Evolutionary conservation across 2,113 vertebrate species (phyloP).

Genomic region (Fukomys damarensis): DNA sequence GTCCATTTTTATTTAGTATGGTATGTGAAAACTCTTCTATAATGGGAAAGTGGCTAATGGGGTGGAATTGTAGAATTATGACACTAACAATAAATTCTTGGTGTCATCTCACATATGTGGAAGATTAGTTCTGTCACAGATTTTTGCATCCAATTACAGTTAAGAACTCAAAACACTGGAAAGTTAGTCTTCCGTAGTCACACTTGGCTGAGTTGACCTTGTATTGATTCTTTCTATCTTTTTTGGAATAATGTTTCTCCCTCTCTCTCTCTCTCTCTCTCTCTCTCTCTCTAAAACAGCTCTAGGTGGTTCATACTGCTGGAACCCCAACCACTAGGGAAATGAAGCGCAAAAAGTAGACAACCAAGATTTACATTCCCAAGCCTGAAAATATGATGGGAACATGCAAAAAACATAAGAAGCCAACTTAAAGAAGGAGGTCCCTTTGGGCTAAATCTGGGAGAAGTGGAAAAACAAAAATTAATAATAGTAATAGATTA

Average conservation of each 20-base stretch:
- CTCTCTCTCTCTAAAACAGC: neutral
- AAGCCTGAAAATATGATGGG: neutral
- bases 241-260: neutral
- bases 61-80: neutral
- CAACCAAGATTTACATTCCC: neutral
- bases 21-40: neutral
- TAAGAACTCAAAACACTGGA: conserved; percentile 5
- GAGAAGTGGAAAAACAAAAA: neutral
- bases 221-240: neutral
- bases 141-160: neutral
- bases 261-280: too few species aligned
- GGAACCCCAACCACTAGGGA: neutral
- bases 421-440: neutral
- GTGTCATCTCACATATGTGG: neutral
- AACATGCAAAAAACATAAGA: neutral
- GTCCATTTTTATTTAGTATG: neutral
- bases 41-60: neutral
- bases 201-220: neutral
- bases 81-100: neutral
- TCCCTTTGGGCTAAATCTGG: neutral
- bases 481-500: neutral
- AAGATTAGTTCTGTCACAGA: neutral
- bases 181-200: neutral
- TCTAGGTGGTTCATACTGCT: neutral
- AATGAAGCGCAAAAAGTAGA: neutral